phyloP scores from a whole-genome alignment of 2,113 vertebrate species.

The Potamarius usumacintae region DNA sequence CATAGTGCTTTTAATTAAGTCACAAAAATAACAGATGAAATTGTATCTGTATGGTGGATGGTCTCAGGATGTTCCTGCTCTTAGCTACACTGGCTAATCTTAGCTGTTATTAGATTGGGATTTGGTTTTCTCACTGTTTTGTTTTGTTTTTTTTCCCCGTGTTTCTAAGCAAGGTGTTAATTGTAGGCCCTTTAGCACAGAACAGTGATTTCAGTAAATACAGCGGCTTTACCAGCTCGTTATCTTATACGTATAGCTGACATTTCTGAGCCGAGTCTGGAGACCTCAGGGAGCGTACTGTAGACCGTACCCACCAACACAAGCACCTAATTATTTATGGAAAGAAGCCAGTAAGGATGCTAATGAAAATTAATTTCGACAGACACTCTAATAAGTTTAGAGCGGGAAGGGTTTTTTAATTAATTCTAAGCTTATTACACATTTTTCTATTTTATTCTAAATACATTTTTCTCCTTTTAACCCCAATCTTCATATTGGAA shows the following conservation, averaged over 20 bases:
- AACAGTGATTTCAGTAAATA: conserved; percentile 24
- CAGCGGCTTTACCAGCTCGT: conserved; percentile 34
- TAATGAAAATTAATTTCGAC: not conserved
- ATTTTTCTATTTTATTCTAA: not conserved
- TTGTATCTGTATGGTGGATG: not conserved
- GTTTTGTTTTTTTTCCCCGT: not conserved
- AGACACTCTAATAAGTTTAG: not conserved
- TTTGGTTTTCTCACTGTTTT: not conserved
- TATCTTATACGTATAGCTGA: conserved; percentile 42
- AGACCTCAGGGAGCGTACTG: conserved; percentile 37
- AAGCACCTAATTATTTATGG: conserved; percentile 32
- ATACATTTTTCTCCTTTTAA: not conserved
- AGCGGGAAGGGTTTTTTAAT: too few species aligned
- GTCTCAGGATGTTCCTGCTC: not conserved
- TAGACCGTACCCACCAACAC: not conserved
- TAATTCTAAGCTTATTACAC: not conserved
- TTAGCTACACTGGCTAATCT: conserved; percentile 25
- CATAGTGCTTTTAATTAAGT: not conserved
- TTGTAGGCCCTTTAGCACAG: conserved; percentile 10
- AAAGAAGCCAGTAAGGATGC: conserved; percentile 11
- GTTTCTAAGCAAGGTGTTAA: not conserved
- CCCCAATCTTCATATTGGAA: not conserved
- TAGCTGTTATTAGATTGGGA: conserved; percentile 32
- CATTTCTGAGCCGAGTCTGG: conserved; percentile 41
- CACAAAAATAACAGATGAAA: not conserved